These are phyloP conservation scores for Riparia riparia DNA, from an alignment of 2,113 vertebrate species.

Conservation along the genomic window DNA sequence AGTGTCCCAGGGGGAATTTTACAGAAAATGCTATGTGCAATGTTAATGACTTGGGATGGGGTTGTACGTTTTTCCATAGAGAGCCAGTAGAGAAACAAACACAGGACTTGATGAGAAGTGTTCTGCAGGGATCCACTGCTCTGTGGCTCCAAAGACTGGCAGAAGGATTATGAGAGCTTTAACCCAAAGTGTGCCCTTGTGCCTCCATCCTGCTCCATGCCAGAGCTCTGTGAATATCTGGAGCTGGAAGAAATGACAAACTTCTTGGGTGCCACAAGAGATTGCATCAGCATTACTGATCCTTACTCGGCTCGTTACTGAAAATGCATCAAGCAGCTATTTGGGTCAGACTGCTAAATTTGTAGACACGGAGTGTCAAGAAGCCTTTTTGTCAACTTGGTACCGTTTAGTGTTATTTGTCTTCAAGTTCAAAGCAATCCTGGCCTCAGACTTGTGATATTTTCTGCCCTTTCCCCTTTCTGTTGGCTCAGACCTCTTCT, in stretches of 20 bases:
- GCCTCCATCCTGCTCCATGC: accelerated
- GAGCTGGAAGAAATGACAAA: slow-evolving; percentile 17
- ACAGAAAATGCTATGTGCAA: slow-evolving; percentile 13
- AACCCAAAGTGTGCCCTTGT: background rate
- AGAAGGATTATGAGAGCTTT: background rate
- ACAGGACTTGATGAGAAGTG: background rate
- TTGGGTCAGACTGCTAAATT: slow-evolving; percentile 59
- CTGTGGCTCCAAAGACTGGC: background rate
- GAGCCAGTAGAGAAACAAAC: background rate
- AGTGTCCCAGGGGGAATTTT: slow-evolving; percentile 33
- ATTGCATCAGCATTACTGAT: slow-evolving; percentile 49
- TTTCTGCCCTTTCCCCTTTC: slow-evolving; percentile 73
- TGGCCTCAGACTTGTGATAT: slow-evolving; percentile 60
- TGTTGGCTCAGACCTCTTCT: slow-evolving; percentile 66
- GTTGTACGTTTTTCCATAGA: background rate
- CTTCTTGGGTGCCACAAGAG: slow-evolving; percentile 45
- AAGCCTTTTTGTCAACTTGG: slow-evolving; percentile 66
- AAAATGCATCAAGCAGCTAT: slow-evolving; percentile 51
- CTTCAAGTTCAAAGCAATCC: slow-evolving; percentile 72
- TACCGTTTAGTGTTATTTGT: slow-evolving; percentile 50
- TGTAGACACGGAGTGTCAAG: slow-evolving; percentile 62
- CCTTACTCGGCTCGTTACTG: slow-evolving; percentile 8
- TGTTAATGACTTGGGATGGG: slow-evolving; percentile 41
- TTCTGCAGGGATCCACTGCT: background rate
- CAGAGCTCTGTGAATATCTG: background rate